Evolutionary conservation across 2,888 invertebrate species (phyloP), one percentile per base, ranked within the genome.

Genomic region (Melinopterus prodromus): DNA sequence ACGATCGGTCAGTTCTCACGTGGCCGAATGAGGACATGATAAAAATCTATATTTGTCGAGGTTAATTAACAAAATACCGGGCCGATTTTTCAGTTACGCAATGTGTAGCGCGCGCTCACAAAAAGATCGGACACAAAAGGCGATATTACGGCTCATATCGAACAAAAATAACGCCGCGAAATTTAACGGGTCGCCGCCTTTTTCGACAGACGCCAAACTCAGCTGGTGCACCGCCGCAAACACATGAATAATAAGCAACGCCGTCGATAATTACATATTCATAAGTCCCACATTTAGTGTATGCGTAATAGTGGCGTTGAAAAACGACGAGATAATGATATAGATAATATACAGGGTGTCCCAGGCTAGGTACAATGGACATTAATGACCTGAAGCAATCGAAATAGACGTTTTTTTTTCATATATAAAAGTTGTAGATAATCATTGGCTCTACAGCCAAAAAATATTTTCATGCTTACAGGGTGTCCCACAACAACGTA

Each of bases 41-140:
- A 53, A 53, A 53, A 53, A 53, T 53, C 53, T 53, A 53, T 53
- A 53, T 53, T 53, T 53, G 53, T 53, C 53, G 53, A 53, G 53
- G 53, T 53, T 53, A 53, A 53, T 53, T 1, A 53, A 53, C 53
- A 53, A 53, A 53, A 53, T 53, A 53, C 5, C 5, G 53, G 53
- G 2, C 12, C 53, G 5, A 53, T 53, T 53, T 12, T 53, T 53
- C 12, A 53, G 53, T 53, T 53, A 12, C 12, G 53, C 12, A 53
- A 53, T 53, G 12, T 1, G 26, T 26, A 53, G 12, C 53, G 9
- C 7, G 12, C 53, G 12, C 7, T 9, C 7, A 53, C 7, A 53
- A 53, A 53, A 53, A 7, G 7, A 53, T 53, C 53, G 1, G 7
- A 53, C 53, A 53, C 53, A 53, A 53, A 53, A 53, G 53, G 53